Evolutionary conservation across 2,113 vertebrate species (phyloP).

Genomic region (Nannobrachium achirus): DNA sequence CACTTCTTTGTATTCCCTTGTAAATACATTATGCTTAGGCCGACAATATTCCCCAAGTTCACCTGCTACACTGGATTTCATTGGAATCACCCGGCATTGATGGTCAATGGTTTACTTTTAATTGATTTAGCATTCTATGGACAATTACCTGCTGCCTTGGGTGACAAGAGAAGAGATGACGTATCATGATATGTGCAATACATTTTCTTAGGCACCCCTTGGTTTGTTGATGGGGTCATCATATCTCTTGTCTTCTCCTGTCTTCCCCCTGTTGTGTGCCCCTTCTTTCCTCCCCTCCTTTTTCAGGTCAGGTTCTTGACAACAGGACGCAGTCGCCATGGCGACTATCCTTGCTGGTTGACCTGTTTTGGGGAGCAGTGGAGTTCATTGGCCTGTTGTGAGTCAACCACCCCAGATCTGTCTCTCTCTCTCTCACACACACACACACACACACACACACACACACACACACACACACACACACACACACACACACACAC

Average conservation of each 20-base stretch:
- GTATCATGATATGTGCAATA: too few species aligned
- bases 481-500: too few species aligned
- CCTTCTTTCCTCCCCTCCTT: not conserved
- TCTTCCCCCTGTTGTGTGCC: not conserved
- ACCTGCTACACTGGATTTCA: not conserved
- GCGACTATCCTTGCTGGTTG: constrained; percentile 87
- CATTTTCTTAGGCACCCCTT: not conserved
- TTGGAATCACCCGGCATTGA: not conserved
- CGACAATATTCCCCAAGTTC: not conserved
- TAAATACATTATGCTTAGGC: not conserved
- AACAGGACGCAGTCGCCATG: constrained; percentile 88
- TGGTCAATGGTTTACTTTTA: not conserved
- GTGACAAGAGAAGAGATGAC: not conserved
- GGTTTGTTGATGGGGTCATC: not conserved
- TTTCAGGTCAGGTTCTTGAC: constrained; percentile 91
- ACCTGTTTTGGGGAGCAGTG: constrained; percentile 93
- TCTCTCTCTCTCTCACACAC: too few species aligned
- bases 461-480: too few species aligned
- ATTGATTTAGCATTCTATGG: not conserved
- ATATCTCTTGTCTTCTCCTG: too few species aligned
- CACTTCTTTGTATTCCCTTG: not conserved
- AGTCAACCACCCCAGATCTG: constrained; percentile 57
- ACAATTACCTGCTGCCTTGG: not conserved
- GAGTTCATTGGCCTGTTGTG: constrained; percentile 94
- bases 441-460: too few species aligned